phyloP scores from a whole-genome alignment of 2,113 vertebrate species.

The Ploceus nigricollis region DNA sequence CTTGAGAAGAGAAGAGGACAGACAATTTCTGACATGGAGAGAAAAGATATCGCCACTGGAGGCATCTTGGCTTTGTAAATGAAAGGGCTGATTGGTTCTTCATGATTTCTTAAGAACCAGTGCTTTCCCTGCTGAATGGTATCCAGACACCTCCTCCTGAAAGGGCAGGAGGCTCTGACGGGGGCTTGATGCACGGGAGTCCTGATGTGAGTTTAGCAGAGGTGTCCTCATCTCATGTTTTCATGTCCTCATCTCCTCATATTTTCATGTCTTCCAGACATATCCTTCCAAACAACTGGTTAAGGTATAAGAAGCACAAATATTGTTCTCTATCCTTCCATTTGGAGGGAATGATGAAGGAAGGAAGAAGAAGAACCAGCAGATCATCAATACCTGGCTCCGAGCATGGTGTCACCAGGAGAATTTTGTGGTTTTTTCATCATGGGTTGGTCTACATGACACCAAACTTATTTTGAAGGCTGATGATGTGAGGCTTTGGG shows the following conservation, averaged over 20 bases:
- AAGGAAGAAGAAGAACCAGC: background rate
- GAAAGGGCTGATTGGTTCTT: background rate
- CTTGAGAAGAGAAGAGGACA: background rate
- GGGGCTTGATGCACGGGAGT: background rate
- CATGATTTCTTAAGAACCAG: background rate
- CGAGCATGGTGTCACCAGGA: background rate
- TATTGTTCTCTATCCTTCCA: background rate
- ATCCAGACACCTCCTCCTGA: background rate
- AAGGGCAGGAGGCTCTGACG: background rate
- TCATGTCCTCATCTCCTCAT: background rate
- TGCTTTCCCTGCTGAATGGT: background rate
- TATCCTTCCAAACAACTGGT: background rate
- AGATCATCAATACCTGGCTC: background rate
- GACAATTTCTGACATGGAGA: background rate
- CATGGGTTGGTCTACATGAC: background rate
- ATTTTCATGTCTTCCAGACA: background rate
- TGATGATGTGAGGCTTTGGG: background rate
- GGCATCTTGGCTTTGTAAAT: background rate
- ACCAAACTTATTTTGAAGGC: background rate
- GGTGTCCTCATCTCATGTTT: background rate
- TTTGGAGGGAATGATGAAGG: background rate
- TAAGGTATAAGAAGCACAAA: background rate
- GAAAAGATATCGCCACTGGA: background rate
- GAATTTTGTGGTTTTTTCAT: background rate
- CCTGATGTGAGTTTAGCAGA: background rate